phyloP scores from a whole-genome alignment of 2,888 invertebrate genomes.

The Ypsolopha sequella region DNA sequence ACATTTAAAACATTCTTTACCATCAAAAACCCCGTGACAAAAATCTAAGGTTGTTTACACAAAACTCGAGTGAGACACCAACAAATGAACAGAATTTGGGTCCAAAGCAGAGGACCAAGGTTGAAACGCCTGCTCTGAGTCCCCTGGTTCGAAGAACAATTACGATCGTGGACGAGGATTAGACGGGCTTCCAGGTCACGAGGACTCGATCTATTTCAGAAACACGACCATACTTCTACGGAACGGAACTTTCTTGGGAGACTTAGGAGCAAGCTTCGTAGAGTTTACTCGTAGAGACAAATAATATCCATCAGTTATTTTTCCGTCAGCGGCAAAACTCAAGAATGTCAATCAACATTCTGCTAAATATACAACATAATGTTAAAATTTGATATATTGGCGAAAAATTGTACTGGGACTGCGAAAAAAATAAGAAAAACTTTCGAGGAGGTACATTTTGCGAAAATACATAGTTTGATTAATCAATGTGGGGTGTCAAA shows the following conservation, averaged over 20 bases:
- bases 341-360: neutral
- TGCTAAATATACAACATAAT: neutral
- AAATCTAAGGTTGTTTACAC: no score
- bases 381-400: neutral
- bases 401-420: no score
- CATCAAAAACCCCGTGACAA: no score
- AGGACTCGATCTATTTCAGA: neutral
- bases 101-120: neutral
- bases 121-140: neutral
- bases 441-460: no score
- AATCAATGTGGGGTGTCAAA: no score
- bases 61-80: no score
- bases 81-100: no score
- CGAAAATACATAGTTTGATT: no score
- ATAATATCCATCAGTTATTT: neutral
- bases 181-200: neutral
- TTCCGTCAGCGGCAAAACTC: slow-evolving; percentile 16
- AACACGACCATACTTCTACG: neutral
- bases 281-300: no score
- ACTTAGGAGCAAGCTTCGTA: no score
- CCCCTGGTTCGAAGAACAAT: neutral
- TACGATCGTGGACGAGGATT: neutral
- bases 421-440: no score
- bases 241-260: neutral
- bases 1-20: no score